These are phyloP conservation scores for Dryocosmus kuriphilus DNA, from an alignment of 2,888 invertebrate species.

Conservation along the genomic window DNA sequence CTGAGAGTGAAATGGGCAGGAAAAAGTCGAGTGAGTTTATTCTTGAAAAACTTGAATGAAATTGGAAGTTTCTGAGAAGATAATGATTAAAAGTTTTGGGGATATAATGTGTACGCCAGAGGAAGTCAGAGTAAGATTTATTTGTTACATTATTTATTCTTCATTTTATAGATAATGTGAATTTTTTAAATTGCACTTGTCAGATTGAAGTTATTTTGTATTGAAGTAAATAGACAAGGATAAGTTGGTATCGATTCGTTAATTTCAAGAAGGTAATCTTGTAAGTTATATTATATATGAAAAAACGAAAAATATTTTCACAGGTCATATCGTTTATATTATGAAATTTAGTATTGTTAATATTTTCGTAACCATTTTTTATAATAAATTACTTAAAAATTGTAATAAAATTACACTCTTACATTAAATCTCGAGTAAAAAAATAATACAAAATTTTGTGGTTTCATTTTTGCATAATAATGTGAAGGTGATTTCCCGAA, in stretches of 20 bases:
- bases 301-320: not conserved
- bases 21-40: not conserved
- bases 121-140: slow-evolving; percentile 77
- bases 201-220: not conserved
- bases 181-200: too few relatives aligned
- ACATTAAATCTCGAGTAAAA: too few relatives aligned
- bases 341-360: not conserved
- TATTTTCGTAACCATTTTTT: not conserved
- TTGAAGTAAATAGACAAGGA: not conserved
- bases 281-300: not conserved
- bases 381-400: not conserved
- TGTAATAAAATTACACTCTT: too few relatives aligned
- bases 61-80: slow-evolving; percentile 9
- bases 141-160: not conserved
- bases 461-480: not conserved
- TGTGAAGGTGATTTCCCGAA: not conserved
- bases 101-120: slow-evolving; percentile 78
- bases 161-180: too few relatives aligned
- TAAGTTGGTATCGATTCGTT: not conserved
- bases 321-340: too few relatives aligned
- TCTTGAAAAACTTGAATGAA: not conserved
- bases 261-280: not conserved
- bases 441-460: too few relatives aligned
- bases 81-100: slow-evolving; percentile 10
- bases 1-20: not conserved